Percentiles rank a stretch among this genome's conserved stretches.
These are phyloP conservation scores for Capitulum mitella DNA, from an alignment of 2,888 invertebrate species.

Conservation along the genomic window DNA sequence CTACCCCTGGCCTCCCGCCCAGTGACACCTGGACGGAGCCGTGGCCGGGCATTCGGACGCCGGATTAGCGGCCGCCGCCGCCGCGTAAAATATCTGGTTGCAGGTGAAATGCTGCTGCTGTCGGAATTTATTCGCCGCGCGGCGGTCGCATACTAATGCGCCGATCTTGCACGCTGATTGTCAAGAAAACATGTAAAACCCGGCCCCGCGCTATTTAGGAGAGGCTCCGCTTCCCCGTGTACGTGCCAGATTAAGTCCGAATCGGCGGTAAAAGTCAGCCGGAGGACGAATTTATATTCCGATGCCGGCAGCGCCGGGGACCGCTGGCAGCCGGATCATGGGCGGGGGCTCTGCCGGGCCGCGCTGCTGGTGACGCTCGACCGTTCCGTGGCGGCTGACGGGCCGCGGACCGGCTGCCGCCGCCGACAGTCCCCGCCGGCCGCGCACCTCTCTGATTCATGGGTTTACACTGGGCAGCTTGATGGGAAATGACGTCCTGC, in stretches of 20 bases:
- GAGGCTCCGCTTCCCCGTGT: background rate
- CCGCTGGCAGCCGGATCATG: too few species aligned
- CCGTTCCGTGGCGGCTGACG: background rate
- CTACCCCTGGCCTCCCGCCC: too few species aligned
- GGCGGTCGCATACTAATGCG: background rate
- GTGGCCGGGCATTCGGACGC: background rate
- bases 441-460: background rate
- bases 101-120: background rate
- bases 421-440: background rate
- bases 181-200: background rate
- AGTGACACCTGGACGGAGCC: too few species aligned
- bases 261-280: background rate
- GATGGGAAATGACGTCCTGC: background rate
- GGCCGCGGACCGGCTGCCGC: background rate
- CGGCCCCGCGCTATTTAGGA: background rate
- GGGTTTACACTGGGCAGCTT: background rate
- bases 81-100: conserved; percentile 4
- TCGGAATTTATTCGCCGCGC: background rate
- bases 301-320: background rate
- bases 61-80: background rate
- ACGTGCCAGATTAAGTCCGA: conserved; percentile 1
- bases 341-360: too few species aligned
- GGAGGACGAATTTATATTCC: background rate
- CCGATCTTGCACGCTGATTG: background rate
- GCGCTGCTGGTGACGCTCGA: background rate